These are phyloP conservation scores for Bugulina stolonifera DNA, from an alignment of 2,888 invertebrate species.

Conservation along the genomic window DNA sequence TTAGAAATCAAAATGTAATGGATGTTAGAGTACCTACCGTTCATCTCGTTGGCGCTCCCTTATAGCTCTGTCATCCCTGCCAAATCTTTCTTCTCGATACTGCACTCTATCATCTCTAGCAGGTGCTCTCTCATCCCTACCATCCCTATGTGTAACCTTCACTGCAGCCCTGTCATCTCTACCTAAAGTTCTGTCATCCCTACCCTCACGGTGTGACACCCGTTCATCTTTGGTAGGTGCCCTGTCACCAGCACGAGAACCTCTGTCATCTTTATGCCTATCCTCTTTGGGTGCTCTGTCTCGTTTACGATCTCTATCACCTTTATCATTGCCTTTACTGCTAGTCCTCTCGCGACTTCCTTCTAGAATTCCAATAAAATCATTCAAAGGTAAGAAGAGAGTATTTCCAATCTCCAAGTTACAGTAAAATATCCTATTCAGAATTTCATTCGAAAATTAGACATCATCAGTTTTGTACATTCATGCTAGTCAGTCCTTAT, in stretches of 20 bases:
- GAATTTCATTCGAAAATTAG: no score
- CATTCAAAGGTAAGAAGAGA: no score
- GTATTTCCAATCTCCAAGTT: no score
- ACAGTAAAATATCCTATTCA: no score
- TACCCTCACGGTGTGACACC: not conserved
- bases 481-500: no score
- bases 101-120: slow-evolving; percentile 12
- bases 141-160: no score
- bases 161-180: slow-evolving; percentile 21
- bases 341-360: not conserved
- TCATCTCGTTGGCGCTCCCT: slow-evolving; percentile 9
- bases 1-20: no score
- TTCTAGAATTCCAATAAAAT: no score
- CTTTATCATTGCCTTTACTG: not conserved
- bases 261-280: slow-evolving; percentile 7
- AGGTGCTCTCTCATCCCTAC: slow-evolving; percentile 17
- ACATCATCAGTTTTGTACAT: no score
- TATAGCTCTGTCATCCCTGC: slow-evolving; percentile 10
- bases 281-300: not conserved
- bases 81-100: not conserved
- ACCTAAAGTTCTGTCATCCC: slow-evolving; percentile 5
- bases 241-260: not conserved
- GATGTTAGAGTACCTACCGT: no score
- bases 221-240: not conserved
- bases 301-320: not conserved